phyloP scores from a whole-genome alignment of 2,113 vertebrate genomes.

The Mus pahari region DNA sequence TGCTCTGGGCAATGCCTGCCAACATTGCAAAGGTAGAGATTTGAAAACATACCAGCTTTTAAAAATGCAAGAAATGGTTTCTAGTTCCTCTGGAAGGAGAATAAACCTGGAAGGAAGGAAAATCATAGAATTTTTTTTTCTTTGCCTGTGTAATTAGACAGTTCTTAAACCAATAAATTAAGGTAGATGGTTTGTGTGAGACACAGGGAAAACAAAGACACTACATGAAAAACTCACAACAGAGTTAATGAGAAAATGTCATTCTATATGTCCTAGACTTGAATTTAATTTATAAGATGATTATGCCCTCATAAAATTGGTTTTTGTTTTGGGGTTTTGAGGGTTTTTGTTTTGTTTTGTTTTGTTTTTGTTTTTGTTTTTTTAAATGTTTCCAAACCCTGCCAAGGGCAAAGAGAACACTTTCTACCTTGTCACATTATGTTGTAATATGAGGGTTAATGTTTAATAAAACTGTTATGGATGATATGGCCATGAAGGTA shows the following conservation, averaged over 20 bases:
- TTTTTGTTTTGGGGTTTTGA: too few species aligned
- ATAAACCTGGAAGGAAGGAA: background rate
- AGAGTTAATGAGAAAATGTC: slow-evolving; percentile 72
- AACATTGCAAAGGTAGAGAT: background rate
- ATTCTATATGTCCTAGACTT: slow-evolving; percentile 26
- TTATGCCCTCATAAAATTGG: slow-evolving; percentile 68
- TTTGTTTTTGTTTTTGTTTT: slow-evolving; percentile 49
- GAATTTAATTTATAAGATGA: slow-evolving; percentile 57
- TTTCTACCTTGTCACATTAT: background rate
- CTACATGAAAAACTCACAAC: slow-evolving; percentile 55
- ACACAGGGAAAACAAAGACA: slow-evolving; percentile 71
- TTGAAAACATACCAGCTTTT: slow-evolving; percentile 65
- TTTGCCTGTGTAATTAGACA: slow-evolving; percentile 32
- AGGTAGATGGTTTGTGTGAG: slow-evolving; percentile 57
- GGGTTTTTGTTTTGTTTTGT: too few species aligned
- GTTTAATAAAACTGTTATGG: slow-evolving; percentile 61
- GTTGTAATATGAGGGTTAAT: slow-evolving; percentile 46
- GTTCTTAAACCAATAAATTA: slow-evolving; percentile 68
- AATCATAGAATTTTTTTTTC: slow-evolving; percentile 50
- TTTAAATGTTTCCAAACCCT: slow-evolving; percentile 60
- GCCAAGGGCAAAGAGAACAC: slow-evolving; percentile 23
- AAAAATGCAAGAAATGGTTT: background rate
- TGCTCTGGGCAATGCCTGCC: slow-evolving; percentile 59
- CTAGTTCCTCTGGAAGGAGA: background rate
- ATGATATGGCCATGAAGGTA: background rate